phyloP scores from a whole-genome alignment of 1,140 invertebrate species.

The Psilanteris sp. region DNA sequence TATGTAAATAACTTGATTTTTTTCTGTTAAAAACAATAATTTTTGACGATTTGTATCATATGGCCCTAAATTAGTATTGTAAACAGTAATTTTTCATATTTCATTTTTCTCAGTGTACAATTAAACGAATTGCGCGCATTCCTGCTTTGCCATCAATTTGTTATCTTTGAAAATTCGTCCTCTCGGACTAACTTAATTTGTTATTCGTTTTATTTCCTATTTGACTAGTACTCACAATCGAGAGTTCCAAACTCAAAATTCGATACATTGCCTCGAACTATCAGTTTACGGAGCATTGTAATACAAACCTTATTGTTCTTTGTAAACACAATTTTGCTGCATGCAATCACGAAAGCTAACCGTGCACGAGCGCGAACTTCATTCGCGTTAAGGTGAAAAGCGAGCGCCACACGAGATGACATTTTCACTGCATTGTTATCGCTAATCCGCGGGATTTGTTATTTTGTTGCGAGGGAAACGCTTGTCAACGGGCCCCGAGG shows the following conservation, averaged over 20 bases:
- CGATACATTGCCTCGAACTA: conserved; percentile 67
- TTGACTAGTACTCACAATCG: conserved; percentile 19
- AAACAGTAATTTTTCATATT: too few relatives aligned
- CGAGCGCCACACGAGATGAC: conserved; percentile 48
- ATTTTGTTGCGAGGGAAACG: conserved; percentile 53
- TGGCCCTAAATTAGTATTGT: too few relatives aligned
- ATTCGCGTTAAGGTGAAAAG: conserved; percentile 55
- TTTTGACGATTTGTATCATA: too few relatives aligned
- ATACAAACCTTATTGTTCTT: conserved; percentile 70
- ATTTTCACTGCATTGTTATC: conserved; percentile 57
- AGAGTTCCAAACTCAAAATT: conserved; percentile 56
- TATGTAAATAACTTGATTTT: too few relatives aligned
- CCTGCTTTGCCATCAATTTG: conserved; percentile 55
- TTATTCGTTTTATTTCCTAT: conserved; percentile 49
- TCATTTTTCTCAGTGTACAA: too few relatives aligned
- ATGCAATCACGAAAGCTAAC: conserved; percentile 46
- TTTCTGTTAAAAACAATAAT: too few relatives aligned
- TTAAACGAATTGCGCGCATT: conserved; percentile 45
- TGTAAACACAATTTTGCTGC: conserved; percentile 64
- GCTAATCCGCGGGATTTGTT: conserved; percentile 56
- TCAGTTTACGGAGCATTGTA: conserved; percentile 73
- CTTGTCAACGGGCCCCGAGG: conserved; percentile 48
- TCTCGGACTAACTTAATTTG: conserved; percentile 18
- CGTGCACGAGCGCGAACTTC: conserved; percentile 16
- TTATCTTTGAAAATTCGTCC: conserved; percentile 52